Percentiles rank a stretch among this genome's conserved stretches.
Conservation (phyloP, 2,113 vertebrate species). For the Sinocyclocheilus grahami region DNA sequence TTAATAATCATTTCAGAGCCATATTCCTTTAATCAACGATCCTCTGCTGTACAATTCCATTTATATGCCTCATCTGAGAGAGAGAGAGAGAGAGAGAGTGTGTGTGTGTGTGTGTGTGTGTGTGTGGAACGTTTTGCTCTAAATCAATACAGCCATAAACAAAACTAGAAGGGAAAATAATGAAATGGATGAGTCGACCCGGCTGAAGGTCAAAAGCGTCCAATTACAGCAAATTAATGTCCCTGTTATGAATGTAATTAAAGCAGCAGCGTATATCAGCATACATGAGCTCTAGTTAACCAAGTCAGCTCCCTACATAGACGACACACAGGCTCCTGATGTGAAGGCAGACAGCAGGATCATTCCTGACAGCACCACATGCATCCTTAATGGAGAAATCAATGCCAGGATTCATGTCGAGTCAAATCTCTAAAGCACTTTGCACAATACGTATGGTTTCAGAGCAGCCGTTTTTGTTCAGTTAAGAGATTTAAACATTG, state of each 20-base stretch:
- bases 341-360: neutral
- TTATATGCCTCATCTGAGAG: neutral
- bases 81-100: slow-evolving; percentile 20
- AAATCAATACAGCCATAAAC: slow-evolving; percentile 47
- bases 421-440: neutral
- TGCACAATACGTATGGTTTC: neutral
- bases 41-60: slow-evolving; percentile 3
- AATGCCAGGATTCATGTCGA: neutral
- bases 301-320: slow-evolving; percentile 10
- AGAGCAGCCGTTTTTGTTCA: neutral
- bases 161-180: slow-evolving; percentile 31
- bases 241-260: slow-evolving; percentile 49
- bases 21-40: slow-evolving; percentile 12
- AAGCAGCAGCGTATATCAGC: slow-evolving; percentile 30
- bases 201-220: slow-evolving; percentile 47
- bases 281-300: neutral
- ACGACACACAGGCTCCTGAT: neutral
- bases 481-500: neutral
- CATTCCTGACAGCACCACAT: neutral
- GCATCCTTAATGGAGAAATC: neutral
- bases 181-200: slow-evolving; percentile 16
- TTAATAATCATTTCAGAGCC: slow-evolving; percentile 23
- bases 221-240: slow-evolving; percentile 52
- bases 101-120: slow-evolving; percentile 32
- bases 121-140: neutral